Conservation (phyloP, 1,140 invertebrate genomes). For the Elysia chlorotica region DNA sequence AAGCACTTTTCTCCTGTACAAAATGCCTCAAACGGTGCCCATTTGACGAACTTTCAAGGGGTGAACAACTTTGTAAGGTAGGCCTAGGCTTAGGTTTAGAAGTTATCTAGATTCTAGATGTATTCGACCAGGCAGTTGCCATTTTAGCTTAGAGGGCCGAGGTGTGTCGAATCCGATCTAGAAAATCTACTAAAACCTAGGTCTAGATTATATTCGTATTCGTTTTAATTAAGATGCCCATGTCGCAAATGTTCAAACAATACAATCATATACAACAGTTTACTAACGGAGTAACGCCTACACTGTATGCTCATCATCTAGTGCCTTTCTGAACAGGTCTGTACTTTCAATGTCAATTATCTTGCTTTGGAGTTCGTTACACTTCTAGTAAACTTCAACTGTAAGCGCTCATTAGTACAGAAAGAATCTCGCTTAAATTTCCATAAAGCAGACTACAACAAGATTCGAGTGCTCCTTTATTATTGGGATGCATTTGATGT, state of each 20-base stretch:
- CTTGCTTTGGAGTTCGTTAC: too few species aligned
- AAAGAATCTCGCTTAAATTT: too few species aligned
- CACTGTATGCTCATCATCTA: too few species aligned
- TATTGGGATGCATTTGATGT: background rate
- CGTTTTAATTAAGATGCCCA: background rate
- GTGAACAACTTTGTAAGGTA: slow-evolving; percentile 97
- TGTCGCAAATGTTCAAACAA: too few species aligned
- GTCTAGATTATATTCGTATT: background rate
- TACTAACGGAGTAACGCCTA: too few species aligned
- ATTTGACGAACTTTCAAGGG: slow-evolving; percentile 92
- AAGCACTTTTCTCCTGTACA: slow-evolving; percentile 88
- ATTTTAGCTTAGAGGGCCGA: too few species aligned
- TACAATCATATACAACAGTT: too few species aligned
- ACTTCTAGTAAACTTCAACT: too few species aligned
- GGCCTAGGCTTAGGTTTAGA: slow-evolving; percentile 50
- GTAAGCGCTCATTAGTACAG: background rate
- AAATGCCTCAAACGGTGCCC: slow-evolving; percentile 92
- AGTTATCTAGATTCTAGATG: too few species aligned
- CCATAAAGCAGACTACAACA: too few species aligned
- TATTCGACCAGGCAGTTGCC: too few species aligned
- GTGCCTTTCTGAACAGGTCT: too few species aligned
- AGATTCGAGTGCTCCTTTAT: background rate
- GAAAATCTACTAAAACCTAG: background rate
- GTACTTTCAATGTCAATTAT: background rate
- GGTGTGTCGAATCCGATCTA: background rate